A percentile compares a stretch with the other conserved stretches of the same genome.
These are phyloP conservation scores for Syritta pipiens DNA, from an alignment of 2,888 invertebrate genomes.

Conservation along the genomic window DNA sequence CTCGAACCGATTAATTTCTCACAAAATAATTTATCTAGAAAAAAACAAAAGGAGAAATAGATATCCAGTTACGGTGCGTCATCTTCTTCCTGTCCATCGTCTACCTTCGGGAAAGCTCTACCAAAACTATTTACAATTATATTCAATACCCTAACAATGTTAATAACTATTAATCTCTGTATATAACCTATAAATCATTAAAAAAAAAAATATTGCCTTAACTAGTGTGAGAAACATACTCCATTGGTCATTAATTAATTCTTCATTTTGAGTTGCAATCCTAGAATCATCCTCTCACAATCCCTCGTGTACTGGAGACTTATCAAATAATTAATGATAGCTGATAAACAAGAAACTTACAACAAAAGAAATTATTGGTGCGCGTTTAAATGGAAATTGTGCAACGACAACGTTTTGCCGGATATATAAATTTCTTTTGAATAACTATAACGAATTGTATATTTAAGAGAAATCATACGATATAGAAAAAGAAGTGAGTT, in stretches of 20 bases:
- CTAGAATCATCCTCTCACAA: neutral
- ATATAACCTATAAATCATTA: slow-evolving; percentile 18
- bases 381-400: neutral
- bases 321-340: too few relatives aligned
- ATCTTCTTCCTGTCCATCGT: neutral
- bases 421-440: neutral
- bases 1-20: neutral
- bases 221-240: slow-evolving; percentile 10
- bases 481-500: too few relatives aligned
- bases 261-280: neutral
- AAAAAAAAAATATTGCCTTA: slow-evolving; percentile 44
- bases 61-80: neutral
- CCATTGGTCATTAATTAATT: slow-evolving; percentile 5
- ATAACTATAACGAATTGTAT: too few relatives aligned
- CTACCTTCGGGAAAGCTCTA: neutral
- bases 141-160: neutral
- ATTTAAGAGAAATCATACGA: too few relatives aligned
- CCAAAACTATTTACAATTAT: neutral
- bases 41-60: neutral
- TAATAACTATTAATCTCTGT: slow-evolving; percentile 16
- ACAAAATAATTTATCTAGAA: neutral
- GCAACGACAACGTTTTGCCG: neutral
- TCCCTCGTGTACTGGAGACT: too few relatives aligned
- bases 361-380: too few relatives aligned
- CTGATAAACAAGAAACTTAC: too few relatives aligned